Conservation (phyloP, 2,888 invertebrate genomes). For the Leptinotarsa tumamoca region DNA sequence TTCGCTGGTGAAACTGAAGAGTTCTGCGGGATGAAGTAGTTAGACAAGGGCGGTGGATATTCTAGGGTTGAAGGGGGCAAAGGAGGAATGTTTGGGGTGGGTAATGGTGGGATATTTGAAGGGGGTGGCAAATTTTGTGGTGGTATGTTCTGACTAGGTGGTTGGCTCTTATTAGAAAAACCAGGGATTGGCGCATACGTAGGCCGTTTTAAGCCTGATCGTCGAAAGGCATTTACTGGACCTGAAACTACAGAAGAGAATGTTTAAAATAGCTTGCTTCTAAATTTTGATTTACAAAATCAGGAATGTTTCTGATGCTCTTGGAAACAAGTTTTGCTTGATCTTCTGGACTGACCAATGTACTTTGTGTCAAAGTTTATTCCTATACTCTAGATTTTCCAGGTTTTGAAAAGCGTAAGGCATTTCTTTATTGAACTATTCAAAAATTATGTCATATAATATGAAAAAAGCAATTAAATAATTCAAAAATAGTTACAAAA, state of each 20-base stretch:
- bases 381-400: too few relatives aligned
- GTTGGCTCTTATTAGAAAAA: slow-evolving; percentile 60
- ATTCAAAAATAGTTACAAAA: too few relatives aligned
- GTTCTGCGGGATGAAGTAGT: slow-evolving; percentile 22
- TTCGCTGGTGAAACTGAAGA: slow-evolving; percentile 47
- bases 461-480: too few relatives aligned
- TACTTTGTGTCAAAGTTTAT: too few relatives aligned
- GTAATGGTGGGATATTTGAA: slow-evolving; percentile 22
- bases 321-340: too few relatives aligned
- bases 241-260: slow-evolving; percentile 43
- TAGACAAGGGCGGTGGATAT: neutral
- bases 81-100: slow-evolving; percentile 18
- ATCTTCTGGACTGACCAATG: too few relatives aligned
- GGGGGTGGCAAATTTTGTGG: slow-evolving; percentile 30
- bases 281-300: too few relatives aligned
- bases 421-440: too few relatives aligned
- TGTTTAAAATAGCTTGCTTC: too few relatives aligned
- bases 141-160: slow-evolving; percentile 24
- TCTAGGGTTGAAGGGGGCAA: slow-evolving; percentile 28
- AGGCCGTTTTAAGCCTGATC: slow-evolving; percentile 76
- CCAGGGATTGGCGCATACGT: slow-evolving; percentile 85
- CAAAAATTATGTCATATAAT: too few relatives aligned
- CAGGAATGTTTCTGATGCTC: too few relatives aligned
- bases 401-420: too few relatives aligned
- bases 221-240: slow-evolving; percentile 72